Evolutionary conservation across 2,113 vertebrate species (phyloP).

Genomic region (Tapirus terrestris): DNA sequence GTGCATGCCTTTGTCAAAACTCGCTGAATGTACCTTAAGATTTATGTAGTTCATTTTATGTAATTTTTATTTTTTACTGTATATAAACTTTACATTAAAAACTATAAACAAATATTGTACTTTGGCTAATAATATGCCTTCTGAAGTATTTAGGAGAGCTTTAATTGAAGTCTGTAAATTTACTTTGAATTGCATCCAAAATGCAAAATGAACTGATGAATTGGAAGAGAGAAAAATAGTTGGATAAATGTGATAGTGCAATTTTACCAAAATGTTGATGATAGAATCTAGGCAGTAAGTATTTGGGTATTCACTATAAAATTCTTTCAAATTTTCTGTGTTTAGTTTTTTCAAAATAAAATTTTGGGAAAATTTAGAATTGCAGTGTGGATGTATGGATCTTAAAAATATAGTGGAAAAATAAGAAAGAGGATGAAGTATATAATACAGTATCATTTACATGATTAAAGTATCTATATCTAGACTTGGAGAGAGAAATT

Average conservation of each 20-base stretch:
- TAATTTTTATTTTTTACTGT: not conserved
- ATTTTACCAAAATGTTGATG: not conserved
- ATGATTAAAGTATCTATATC: not conserved
- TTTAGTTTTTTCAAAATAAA: conserved; percentile 12
- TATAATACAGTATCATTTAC: not conserved
- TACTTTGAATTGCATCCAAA: conserved; percentile 52
- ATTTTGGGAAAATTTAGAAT: not conserved
- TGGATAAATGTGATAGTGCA: not conserved
- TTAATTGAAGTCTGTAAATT: conserved; percentile 47
- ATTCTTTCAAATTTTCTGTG: not conserved
- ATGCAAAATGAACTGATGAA: conserved; percentile 17
- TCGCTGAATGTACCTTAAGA: not conserved
- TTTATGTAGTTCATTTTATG: conserved; percentile 18
- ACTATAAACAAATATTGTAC: not conserved
- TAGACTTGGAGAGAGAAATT: not conserved
- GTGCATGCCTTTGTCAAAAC: not conserved
- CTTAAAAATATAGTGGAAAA: not conserved
- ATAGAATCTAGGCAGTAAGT: not conserved
- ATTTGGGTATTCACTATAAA: not conserved
- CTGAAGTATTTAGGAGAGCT: conserved; percentile 41
- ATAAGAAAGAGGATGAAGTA: not conserved
- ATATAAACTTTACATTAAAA: conserved; percentile 55
- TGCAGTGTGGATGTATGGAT: not conserved
- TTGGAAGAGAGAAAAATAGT: conserved; percentile 4
- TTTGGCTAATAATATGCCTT: conserved; percentile 43